Base-by-base conservation (phyloP, 2,888 invertebrate genomes). In the Orthosia gracilis region DNA sequence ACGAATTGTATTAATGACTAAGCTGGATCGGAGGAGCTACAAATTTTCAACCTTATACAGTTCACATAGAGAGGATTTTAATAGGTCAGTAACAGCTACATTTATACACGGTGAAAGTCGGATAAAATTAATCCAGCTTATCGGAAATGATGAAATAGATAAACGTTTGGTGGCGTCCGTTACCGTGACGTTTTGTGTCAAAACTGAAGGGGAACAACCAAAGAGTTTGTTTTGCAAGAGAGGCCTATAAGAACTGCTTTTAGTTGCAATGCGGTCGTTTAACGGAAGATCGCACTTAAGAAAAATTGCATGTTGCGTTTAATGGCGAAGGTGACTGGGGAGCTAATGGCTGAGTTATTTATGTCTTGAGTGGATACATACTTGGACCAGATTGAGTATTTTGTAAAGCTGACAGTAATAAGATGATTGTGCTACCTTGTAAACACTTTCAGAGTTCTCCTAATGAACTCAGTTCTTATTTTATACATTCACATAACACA, bases 161-260 rank as follows among this genome's bases (percentile, higher is more conserved):
- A 83, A 78, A 83, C 73, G 45, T 59, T 69, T 64, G 55, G 59
- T 67, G 82, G 79, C 81, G 69, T 67, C 26, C 55, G 50, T 89
- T 87, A 91, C 86, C 88, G 90, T 91, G 89, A 91, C 86, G 88
- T 79, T 54, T 86, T 87, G 85, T 85, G 82, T 83, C 84, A 87
- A 82, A 81, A 86, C 67, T 72, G 76, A 84, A 72, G 82, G 80
- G 78, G 71, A 85, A 78, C 52, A 66, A 70, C 69, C 85, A 88
- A 84, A 86, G 74, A 73, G 74, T 68, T 78, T 62, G 59, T 85
- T 69, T 76, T 70, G 77, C 69, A 87, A 88, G 70, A 75, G 57
- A 40, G 40, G 40, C 7, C 7, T 58, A 70, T 83, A 76, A 78
- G 26, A 78, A 69, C 70, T 78, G 57, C 61, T 59, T 76, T 69